Evolutionary conservation across 2,888 invertebrate species (phyloP), one percentile per base, ranked within the genome.

Genomic region (Diarsia mendica): DNA sequence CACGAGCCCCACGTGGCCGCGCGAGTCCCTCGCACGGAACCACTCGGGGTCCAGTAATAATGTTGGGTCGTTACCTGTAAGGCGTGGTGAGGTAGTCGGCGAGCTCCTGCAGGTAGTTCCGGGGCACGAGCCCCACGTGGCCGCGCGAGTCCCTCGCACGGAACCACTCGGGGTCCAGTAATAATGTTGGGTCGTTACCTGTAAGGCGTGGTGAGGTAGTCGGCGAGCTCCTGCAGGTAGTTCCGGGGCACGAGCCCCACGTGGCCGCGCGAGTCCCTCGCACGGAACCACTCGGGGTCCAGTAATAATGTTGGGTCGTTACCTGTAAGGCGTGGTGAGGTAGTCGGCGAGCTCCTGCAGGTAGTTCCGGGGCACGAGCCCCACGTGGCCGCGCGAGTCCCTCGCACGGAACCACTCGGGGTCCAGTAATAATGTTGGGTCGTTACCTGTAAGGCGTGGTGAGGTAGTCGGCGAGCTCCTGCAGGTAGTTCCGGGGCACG

Each of bases 31-130:
- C 73, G 99, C 99, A 92, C 98, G 98, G 97, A 98, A 99, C 99
- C 99, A 99, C 97, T 99, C 99, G 13, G 99, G 99, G 97, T 99
- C 99, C n/a, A n/a, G n/a, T n/a, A n/a, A n/a, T n/a, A n/a, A n/a
- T n/a, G n/a, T n/a, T n/a, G n/a, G n/a, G n/a, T 49, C 3, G 11
- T 23, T 33, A 98, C 92, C 98, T 97, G 95, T 98, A 98, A 71
- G 98, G 98, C 93, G 98, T 98, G 86, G 98, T 98, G 92, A 99
- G 97, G 96, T 98, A 99, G 96, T 98, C 99, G 85, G 98, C 98
- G 82, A 99, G 97, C 96, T 98, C 99, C 97, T 99, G 99, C 90
- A 99, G 97, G 96, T 99, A 99, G 97, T 99, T 99, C 86, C 99
- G 97, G 60, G 99, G 99, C 90, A 99, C 99, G 89, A 99, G 97